Evolutionary conservation across 64 coral and sea anemone species (phyloP).

Genomic region (Porites australiensis): DNA sequence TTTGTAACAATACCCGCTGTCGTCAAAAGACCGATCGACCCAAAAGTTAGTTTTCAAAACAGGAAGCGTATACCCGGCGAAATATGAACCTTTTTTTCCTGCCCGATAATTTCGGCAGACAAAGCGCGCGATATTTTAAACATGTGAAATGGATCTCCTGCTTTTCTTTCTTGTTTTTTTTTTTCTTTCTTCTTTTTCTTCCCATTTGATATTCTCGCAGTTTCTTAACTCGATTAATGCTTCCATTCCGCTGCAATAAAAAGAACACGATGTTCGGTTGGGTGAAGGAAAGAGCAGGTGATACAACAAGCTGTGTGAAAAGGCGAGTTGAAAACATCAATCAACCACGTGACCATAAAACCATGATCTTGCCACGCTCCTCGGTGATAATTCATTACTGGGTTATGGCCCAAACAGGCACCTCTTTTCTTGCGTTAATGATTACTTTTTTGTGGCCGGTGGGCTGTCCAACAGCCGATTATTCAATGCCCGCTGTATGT

Average conservation of each 20-base stretch:
- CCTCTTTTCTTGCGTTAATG: conserved; percentile 17
- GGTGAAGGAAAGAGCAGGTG: neutral
- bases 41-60: neutral
- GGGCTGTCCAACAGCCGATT: neutral
- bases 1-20: conserved; percentile 15
- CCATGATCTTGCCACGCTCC: neutral
- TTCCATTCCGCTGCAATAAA: neutral
- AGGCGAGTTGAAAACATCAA: conserved; percentile 3
- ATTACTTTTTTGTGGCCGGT: neutral
- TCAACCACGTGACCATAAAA: conserved; percentile 19
- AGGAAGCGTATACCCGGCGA: conserved; percentile 24
- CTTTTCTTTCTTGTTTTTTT: neutral
- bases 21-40: neutral
- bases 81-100: neutral
- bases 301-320: conserved; percentile 5
- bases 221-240: neutral
- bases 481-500: neutral
- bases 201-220: neutral
- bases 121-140: neutral
- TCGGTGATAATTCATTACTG: neutral
- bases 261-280: neutral
- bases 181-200: too few species aligned
- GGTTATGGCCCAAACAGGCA: conserved; percentile 11
- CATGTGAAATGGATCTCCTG: neutral
- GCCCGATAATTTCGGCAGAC: neutral